phyloP scores from a whole-genome alignment of 2,113 vertebrate genomes.

The Platanista minor region DNA sequence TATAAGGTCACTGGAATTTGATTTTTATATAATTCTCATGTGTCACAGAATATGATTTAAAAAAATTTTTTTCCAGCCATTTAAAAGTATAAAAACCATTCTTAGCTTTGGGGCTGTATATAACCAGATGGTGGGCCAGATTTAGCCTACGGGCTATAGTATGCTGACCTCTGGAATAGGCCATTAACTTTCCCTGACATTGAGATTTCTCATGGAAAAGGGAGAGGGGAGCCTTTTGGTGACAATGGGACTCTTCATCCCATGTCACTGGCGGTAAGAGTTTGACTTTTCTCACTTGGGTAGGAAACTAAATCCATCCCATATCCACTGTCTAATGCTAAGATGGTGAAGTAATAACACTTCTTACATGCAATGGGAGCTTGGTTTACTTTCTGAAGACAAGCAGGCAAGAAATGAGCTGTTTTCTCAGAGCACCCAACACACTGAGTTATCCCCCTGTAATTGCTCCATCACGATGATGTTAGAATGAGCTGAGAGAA shows the following conservation, averaged over 20 bases:
- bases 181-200: too few relatives aligned
- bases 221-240: background rate
- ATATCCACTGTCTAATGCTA: background rate
- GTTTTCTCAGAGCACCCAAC: background rate
- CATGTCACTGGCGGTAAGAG: accelerated
- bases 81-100: background rate
- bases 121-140: background rate
- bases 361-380: accelerated
- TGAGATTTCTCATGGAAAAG: background rate
- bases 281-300: background rate
- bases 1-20: too few relatives aligned
- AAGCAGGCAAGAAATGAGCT: background rate
- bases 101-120: background rate
- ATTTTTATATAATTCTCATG: background rate
- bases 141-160: accelerated
- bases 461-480: background rate
- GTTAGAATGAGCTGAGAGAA: conserved; percentile 65
- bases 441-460: background rate
- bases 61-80: background rate
- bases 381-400: conserved; percentile 52
- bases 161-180: accelerated
- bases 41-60: background rate
- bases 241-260: too few relatives aligned
- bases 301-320: background rate
- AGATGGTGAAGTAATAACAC: accelerated